These are phyloP conservation scores for Standfussiana lucernea DNA, from an alignment of 2,888 invertebrate genomes.

Conservation along the genomic window DNA sequence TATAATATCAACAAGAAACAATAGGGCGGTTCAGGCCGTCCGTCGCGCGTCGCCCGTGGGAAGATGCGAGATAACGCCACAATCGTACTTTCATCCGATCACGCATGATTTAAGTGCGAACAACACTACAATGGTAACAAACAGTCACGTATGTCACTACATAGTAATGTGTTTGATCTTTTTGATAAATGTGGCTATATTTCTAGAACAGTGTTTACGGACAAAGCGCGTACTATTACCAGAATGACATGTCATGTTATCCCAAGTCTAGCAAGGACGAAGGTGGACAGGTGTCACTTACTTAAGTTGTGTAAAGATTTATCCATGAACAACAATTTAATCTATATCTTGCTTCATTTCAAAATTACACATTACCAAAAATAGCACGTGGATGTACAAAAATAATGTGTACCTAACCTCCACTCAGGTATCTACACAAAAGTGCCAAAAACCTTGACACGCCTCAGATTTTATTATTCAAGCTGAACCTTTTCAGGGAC, in stretches of 20 bases:
- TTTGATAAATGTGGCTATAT: slow-evolving; percentile 32
- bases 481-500: slow-evolving; percentile 46
- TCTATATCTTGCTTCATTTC: not conserved
- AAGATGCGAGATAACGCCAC: slow-evolving; percentile 83
- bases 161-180: slow-evolving; percentile 45
- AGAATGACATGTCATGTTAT: slow-evolving; percentile 3
- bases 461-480: slow-evolving; percentile 48
- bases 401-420: slow-evolving; percentile 4
- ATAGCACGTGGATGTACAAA: slow-evolving; percentile 20
- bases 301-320: not conserved
- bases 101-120: slow-evolving; percentile 88
- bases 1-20: slow-evolving; percentile 76
- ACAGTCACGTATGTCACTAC: slow-evolving; percentile 58
- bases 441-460: slow-evolving; percentile 50
- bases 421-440: slow-evolving; percentile 8
- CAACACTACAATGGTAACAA: slow-evolving; percentile 79
- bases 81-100: slow-evolving; percentile 87
- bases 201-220: slow-evolving; percentile 1
- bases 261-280: not conserved
- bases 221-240: not conserved
- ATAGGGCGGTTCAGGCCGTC: slow-evolving; percentile 71
- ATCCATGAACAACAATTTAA: not conserved
- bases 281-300: not conserved
- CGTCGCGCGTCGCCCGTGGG: slow-evolving; percentile 81
- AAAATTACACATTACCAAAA: slow-evolving; percentile 15